phyloP scores from a whole-genome alignment of 1,140 invertebrate species.

The Trichomalopsis sarcophagae region DNA sequence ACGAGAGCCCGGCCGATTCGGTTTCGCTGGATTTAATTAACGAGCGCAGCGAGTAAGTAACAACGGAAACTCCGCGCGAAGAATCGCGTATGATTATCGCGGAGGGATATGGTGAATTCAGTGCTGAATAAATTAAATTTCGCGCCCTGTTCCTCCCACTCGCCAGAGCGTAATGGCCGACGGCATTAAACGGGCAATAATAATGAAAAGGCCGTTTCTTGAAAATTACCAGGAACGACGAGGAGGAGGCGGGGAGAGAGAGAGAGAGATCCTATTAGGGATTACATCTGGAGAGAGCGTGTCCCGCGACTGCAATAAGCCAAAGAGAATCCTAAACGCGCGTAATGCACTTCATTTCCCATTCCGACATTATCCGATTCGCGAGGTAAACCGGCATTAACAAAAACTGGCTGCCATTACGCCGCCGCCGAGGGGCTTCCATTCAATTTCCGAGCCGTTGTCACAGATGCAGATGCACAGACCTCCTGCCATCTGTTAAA shows the following conservation, averaged over 20 bases:
- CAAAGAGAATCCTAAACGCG: slow-evolving; percentile 9
- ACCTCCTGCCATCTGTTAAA: neutral
- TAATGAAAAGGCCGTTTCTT: slow-evolving; percentile 4
- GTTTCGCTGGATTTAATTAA: neutral
- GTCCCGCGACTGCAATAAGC: neutral
- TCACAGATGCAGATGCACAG: neutral
- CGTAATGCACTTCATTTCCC: slow-evolving; percentile 20
- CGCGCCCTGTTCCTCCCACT: neutral
- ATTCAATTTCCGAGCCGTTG: neutral
- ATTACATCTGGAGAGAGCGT: neutral
- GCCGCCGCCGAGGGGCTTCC: neutral
- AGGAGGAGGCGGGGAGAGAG: neutral
- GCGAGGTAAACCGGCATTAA: neutral
- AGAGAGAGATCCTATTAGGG: slow-evolving; percentile 6
- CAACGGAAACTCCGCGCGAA: too few relatives aligned
- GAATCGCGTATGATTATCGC: too few relatives aligned
- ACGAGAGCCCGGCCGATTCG: neutral
- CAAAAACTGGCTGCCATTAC: neutral
- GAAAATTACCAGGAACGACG: neutral
- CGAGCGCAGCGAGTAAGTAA: too few relatives aligned
- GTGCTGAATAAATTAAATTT: neutral
- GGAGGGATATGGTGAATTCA: neutral
- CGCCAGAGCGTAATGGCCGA: neutral
- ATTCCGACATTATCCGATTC: neutral
- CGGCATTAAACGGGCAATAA: neutral